phyloP scores from a whole-genome alignment of 2,113 vertebrate species.

The Hystrix brachyura region DNA sequence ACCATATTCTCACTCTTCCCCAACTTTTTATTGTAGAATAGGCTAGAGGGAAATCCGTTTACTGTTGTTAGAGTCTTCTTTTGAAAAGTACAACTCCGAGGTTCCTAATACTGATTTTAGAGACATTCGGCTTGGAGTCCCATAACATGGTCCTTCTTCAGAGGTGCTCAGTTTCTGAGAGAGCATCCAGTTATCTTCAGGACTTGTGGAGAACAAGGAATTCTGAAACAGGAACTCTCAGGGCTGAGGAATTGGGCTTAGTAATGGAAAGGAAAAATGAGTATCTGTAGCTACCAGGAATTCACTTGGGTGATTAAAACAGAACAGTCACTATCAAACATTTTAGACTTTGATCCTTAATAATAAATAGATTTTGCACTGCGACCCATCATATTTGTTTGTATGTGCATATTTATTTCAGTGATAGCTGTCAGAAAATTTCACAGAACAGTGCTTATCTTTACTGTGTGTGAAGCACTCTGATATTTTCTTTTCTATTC shows the following conservation, averaged over 20 bases:
- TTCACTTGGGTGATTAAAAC: slow-evolving; percentile 36
- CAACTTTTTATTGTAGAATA: not conserved
- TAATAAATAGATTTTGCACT: slow-evolving; percentile 45
- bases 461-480: not conserved
- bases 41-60: slow-evolving; percentile 45
- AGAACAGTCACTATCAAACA: slow-evolving; percentile 21
- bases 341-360: slow-evolving; percentile 26
- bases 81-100: not conserved
- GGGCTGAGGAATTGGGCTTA: not conserved
- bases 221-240: slow-evolving; percentile 38
- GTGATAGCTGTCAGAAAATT: slow-evolving; percentile 35
- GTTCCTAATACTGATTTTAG: slow-evolving; percentile 10
- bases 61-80: slow-evolving; percentile 14
- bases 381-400: not conserved
- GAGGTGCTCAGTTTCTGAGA: slow-evolving; percentile 45
- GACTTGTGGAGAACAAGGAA: not conserved
- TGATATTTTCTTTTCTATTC: slow-evolving; percentile 39
- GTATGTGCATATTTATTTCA: slow-evolving; percentile 22
- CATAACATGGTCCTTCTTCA: not conserved
- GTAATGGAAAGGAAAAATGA: slow-evolving; percentile 19
- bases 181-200: slow-evolving; percentile 48
- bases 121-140: not conserved
- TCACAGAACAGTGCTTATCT: slow-evolving; percentile 47
- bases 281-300: not conserved
- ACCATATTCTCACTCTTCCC: not conserved